Evolutionary conservation across 2,797 vertebrate species (phyloP), one percentile per base, ranked within the genome.

Genomic region (Acestrorhynchus altus): DNA sequence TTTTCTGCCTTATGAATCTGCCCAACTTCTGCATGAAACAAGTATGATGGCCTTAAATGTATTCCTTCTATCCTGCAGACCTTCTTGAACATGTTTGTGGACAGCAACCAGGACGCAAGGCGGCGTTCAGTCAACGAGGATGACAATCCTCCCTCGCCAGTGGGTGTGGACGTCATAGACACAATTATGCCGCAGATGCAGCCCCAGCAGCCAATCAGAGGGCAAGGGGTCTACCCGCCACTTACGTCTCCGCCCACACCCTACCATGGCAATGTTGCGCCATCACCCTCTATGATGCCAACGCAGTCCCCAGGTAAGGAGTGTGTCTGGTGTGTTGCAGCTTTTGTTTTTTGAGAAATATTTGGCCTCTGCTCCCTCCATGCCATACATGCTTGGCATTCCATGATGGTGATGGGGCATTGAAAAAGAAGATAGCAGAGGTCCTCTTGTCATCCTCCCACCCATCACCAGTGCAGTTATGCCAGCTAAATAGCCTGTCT

Each of bases 71-170:
- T 18, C 59, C 42, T 68, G 5, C 39, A 99, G 98, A 98, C 98
- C 0, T 99, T 99, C 91, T 93, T 99, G 84, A 99, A 98, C 91
- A 99, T 98, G 97, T 99, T 99, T 90, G 98, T 99, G 71, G 98
- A 99, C 90, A 96, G 96, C 89, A 99, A 97, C 91, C 97, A 99
- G 90, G 98, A 99, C 70, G 96, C 97, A 76, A 95, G 97, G 75
- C 93, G 98, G 31, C 95, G 98, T 42, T 99, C 98, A 0, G 95
- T 99, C 83, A 99, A 97, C 51, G 98, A 99, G 80, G 98, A 99
- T 0, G 98, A 99, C 88, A 99, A 99, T 87, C 98, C 98, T 0
- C 98, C 98, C 24, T 99, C 98, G 71, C 98, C 98, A 15, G 95
- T 98, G 46, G 96, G 96, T 39, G 95, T 93, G 1, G 97, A 99